phyloP scores from a whole-genome alignment of 1,140 invertebrate species.

The Brachionus paranguensis region DNA sequence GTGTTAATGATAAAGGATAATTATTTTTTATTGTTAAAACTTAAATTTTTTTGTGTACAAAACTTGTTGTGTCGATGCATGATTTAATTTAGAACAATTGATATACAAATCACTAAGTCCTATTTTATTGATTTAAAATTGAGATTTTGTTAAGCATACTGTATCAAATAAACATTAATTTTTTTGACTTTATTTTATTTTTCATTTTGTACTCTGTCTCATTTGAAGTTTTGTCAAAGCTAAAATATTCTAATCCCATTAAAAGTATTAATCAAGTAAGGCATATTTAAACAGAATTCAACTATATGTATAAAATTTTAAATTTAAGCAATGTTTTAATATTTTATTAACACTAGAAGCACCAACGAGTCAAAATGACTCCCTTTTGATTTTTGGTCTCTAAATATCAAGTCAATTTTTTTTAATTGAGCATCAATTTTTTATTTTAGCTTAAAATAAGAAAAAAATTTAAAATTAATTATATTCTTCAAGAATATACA shows the following conservation, averaged over 20 bases:
- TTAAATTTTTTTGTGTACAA: background rate
- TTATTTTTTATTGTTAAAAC: background rate
- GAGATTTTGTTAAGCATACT: background rate
- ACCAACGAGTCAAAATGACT: too few relatives aligned
- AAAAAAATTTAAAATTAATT: too few relatives aligned
- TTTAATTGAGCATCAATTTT: too few relatives aligned
- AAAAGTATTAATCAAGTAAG: too few relatives aligned
- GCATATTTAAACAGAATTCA: too few relatives aligned
- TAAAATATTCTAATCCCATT: background rate
- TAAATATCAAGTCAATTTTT: too few relatives aligned
- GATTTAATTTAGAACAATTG: background rate
- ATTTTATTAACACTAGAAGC: too few relatives aligned
- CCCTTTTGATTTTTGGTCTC: too few relatives aligned
- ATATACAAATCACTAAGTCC: background rate
- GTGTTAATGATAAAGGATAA: background rate
- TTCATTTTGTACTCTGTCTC: background rate
- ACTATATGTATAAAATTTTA: too few relatives aligned
- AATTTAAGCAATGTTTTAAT: too few relatives aligned
- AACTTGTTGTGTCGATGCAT: background rate
- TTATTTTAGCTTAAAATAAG: too few relatives aligned
- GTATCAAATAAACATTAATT: background rate
- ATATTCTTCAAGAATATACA: too few relatives aligned
- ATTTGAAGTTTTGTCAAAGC: background rate
- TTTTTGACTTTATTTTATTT: background rate
- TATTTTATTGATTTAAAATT: background rate